Evolutionary conservation across 2,888 invertebrate genomes (phyloP).

Genomic region (Nesidiocoris tenuis): DNA sequence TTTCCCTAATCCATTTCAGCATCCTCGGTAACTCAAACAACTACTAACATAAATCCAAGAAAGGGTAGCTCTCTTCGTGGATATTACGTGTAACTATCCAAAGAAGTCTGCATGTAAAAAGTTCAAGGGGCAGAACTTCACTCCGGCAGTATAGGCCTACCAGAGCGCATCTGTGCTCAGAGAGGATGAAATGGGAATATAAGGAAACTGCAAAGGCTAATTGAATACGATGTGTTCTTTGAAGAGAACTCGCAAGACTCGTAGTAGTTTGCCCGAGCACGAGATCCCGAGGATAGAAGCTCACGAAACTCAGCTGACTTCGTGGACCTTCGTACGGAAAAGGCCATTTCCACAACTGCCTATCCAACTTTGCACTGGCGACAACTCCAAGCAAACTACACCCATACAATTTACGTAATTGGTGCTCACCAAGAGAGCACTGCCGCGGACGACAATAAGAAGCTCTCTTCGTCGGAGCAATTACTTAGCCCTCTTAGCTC

Average conservation of each 20-base stretch:
- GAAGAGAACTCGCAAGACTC: constrained; percentile 12
- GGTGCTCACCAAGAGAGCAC: constrained; percentile 19
- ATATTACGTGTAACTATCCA: too few relatives aligned
- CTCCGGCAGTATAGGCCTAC: too few relatives aligned
- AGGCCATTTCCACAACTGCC: constrained; percentile 29
- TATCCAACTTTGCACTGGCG: constrained; percentile 1
- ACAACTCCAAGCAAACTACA: constrained; percentile 33
- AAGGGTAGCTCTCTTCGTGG: too few relatives aligned
- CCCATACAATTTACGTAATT: constrained; percentile 39
- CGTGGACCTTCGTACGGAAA: neutral
- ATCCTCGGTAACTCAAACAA: too few relatives aligned
- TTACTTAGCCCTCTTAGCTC: constrained; percentile 15
- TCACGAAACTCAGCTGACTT: constrained; percentile 3
- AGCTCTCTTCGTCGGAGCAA: constrained; percentile 8
- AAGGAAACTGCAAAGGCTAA: neutral
- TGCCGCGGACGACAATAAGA: constrained; percentile 17
- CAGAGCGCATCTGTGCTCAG: neutral
- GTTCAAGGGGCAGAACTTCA: too few relatives aligned
- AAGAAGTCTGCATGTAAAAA: too few relatives aligned
- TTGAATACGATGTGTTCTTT: constrained; percentile 1
- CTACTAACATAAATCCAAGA: too few relatives aligned
- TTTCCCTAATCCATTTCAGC: too few relatives aligned
- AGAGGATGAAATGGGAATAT: neutral
- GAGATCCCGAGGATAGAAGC: constrained; percentile 5
- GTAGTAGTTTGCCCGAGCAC: neutral